Base-by-base conservation (phyloP, 2,888 invertebrate genomes). In the Nymphalis polychloros region DNA sequence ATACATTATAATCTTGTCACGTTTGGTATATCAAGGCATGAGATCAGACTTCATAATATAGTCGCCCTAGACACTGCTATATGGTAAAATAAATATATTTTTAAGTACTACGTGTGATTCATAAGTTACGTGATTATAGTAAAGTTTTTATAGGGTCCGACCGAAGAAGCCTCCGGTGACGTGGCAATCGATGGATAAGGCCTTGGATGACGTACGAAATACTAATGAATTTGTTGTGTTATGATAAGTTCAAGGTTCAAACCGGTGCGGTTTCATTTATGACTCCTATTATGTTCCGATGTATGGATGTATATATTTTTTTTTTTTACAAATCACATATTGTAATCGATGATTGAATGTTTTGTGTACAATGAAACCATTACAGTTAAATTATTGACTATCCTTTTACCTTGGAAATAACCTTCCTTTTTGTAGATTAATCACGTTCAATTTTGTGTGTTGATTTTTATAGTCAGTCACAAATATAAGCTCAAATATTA, bases 231-330 rank as follows among this genome's bases (percentile, higher is more conserved):
- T 61, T 63, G 70, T 70, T 72, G 69, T 64, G 72, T 70, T 72
- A 70, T 64, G 72, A 72, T 72, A 72, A 72, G 75, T 74, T 76
- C 75, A 76, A 74, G 75, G 75, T 68, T 66, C 61, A 35, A 20
- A 27, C 47, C 63, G 41, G 49, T 68, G 59, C 59, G 70, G 70
- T 62, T 71, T 63, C 68, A 59, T 46, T 68, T 63, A 65, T 57
- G 50, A 63, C 60, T 47, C 48, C 23, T 55, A 53, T 53, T 60
- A 52, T 53, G 47, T n/a, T 19, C 10, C 59, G 27, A 35, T 59
- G 4, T 53, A 53, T 27, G 27, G 53, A 17, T 31, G 27, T 27
- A 6, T 31, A 23, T 13, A 23, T 52, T 53, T 13, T 50, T 17
- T 55, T 27, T 31, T 31, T 55, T n/a, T 55, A 31, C 53, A 27